Evolutionary conservation across 2,113 vertebrate genomes (phyloP).

Genomic region (Tupaia tana): DNA sequence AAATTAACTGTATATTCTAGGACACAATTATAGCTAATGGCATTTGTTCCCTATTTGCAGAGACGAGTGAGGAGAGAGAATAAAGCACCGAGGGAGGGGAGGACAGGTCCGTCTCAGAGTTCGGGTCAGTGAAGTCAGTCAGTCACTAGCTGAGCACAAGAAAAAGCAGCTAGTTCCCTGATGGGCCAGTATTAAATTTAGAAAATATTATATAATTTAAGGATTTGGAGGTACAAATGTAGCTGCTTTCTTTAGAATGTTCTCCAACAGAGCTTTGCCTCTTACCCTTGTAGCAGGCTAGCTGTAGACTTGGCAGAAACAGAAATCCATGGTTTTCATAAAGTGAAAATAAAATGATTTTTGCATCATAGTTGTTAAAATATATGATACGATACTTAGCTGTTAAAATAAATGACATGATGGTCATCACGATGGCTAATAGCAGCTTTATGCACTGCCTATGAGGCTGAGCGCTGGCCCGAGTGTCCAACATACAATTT

Average conservation of each 20-base stretch:
- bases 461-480: not conserved
- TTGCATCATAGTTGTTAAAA: not conserved
- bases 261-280: not conserved
- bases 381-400: not conserved
- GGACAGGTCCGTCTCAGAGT: not conserved
- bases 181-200: conserved; percentile 12
- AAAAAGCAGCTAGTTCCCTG: not conserved
- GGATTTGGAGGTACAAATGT: not conserved
- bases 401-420: conserved; percentile 24
- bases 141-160: not conserved
- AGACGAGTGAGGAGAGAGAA: not conserved
- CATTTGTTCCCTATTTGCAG: conserved; percentile 33
- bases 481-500: not conserved
- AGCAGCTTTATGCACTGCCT: not conserved
- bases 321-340: conserved; percentile 1
- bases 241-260: not conserved
- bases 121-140: not conserved
- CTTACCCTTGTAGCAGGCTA: not conserved
- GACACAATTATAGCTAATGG: not conserved
- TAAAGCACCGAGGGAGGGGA: not conserved
- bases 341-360: conserved; percentile 21
- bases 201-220: conserved; percentile 31
- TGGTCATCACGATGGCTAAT: not conserved
- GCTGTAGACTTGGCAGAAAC: not conserved
- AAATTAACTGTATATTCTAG: conserved; percentile 14